Evolutionary conservation across 1,140 invertebrate genomes (phyloP), one percentile per base, ranked within the genome.

Genomic region (Drosophila lacteicornis): DNA sequence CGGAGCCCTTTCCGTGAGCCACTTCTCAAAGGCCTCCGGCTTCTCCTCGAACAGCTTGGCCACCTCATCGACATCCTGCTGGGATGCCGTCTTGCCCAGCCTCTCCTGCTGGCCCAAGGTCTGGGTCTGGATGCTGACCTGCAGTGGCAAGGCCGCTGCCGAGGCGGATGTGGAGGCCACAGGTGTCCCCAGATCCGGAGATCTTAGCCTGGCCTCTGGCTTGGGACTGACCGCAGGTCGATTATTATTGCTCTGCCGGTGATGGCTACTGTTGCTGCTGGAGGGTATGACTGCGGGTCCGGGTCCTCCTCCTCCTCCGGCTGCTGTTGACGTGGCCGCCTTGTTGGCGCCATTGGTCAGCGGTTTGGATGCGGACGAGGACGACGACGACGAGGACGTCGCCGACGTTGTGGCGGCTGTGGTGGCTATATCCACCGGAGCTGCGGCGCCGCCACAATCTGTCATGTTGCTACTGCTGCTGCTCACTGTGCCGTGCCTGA

Each of bases 1-100:
- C 63, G 94, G 95, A 1, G 96, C 96, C 82, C 95, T 95, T 47
- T 97, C 95, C 40, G 94, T 94, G 36, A 97, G 92, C 96, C 96
- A 97, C 68, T 94, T 94, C 85, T 96, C 96, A 27, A 95, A 93
- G 15, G 94, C 92, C 30, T 93, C 93, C 3, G 94, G 94, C 91
- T 96, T 95, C 30, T 94, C 93, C 71, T 93, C 92, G 40, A 91
- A 93, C 17, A 93, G 78, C 38, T 82, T 79, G 15, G 90, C 86
- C 59, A 93, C 91, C 75, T 92, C 92, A 53, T 93, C 92, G 9
- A 92, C 91, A 70, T 92, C 92, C 68, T 92, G 91, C 55, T 81
- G 78, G 25, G 82, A 75, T 19, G 78, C 45, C 30, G 62, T 15
- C 46, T 79, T 86, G 63, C 36, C 42, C 43, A 59, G 17, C 22